Conservation (phyloP, 2,888 invertebrate species). For the Leptinotarsa juncta region DNA sequence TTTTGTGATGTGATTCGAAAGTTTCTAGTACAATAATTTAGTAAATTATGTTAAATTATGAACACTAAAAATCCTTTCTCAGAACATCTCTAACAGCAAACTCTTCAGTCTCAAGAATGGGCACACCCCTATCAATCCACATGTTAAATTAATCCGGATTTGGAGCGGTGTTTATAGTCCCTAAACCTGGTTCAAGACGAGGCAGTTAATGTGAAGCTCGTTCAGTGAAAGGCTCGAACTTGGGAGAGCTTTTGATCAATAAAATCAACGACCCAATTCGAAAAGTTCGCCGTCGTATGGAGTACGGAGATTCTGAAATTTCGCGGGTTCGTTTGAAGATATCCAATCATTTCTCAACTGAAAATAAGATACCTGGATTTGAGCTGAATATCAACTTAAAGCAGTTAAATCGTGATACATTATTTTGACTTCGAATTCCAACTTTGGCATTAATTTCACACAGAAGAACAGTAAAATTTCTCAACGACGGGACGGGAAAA, state of each 20-base stretch:
- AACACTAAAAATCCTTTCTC: neutral
- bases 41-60: too few relatives aligned
- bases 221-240: neutral
- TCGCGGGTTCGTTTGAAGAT: neutral
- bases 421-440: too few relatives aligned
- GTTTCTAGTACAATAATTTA: too few relatives aligned
- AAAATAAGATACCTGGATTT: too few relatives aligned
- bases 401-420: too few relatives aligned
- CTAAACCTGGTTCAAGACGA: neutral
- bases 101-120: neutral
- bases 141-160: neutral
- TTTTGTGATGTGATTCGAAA: too few relatives aligned
- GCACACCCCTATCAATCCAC: neutral
- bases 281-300: neutral
- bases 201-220: slow-evolving; percentile 5
- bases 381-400: too few relatives aligned
- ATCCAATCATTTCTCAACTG: neutral
- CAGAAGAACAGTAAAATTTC: too few relatives aligned
- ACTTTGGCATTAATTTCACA: too few relatives aligned
- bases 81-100: neutral
- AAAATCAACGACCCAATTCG: slow-evolving; percentile 5
- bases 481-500: too few relatives aligned
- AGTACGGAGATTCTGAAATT: neutral
- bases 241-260: slow-evolving; percentile 8
- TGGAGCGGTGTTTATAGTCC: neutral